Base-by-base conservation (phyloP, 2,113 vertebrate species). In the Cryptotis parvus region DNA sequence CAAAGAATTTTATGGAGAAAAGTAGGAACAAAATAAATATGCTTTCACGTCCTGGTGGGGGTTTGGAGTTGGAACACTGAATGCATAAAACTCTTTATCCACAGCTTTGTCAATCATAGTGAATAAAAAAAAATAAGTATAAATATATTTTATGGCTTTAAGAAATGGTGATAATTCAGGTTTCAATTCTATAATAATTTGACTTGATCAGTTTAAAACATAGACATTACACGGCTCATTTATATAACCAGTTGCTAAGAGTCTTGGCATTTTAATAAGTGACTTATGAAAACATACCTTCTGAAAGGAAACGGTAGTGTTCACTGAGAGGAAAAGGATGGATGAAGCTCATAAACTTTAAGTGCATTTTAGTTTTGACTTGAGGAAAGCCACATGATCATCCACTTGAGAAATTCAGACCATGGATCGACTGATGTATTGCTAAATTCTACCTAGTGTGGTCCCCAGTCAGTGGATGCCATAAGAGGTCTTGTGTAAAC, bases 161-260 rank as follows among this genome's bases (percentile, higher is more conserved):
- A 94, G 79, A 91, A 91, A 82, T 37, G 84, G 91, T 14, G 49
- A 70, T 16, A 85, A 68, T 33, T 87, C 39, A 39, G 39, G 39
- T 72, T 95, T 96, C 75, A 79, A 9, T 87, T 84, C 58, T 95
- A 52, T 29, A 82, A 16, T 35, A 63, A 69, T 96, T 92, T 89
- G 31, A 81, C 75, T 75, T 96, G 66, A 79, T 87, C 82, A 41
- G 73, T 81, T 37, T 90, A 95, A 91, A 89, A 76, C 9, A 68
- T 65, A 94, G 35, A 84, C 84, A 94, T 90, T 92, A 95, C 95
- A 94, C 49, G 65, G 80, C 31, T 89, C 91, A 77, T 94, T 92
- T 95, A 85, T 87, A 84, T 16, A 92, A 88, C 84, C 78, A 69
- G 70, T 84, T 90, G 78, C 81, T 91, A 95, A 93, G 93, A 91